Percentiles rank a stretch among this genome's conserved stretches.
Conservation (phyloP, 2,888 invertebrate genomes). For the Apantesis nais region DNA sequence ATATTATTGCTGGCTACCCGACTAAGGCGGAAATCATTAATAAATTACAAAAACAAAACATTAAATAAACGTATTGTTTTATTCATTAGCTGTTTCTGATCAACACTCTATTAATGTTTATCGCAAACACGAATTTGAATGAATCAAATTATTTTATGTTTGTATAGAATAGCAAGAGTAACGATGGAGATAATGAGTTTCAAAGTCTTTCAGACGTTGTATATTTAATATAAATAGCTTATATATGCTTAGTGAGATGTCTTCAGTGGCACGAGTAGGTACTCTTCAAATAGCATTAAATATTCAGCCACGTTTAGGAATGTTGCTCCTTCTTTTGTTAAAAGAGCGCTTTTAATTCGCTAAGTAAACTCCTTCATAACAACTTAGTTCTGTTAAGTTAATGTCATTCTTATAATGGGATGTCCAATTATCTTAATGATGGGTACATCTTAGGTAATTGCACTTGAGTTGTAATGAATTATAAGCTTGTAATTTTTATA, state of each 20-base stretch:
- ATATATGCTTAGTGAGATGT: slow-evolving; percentile 5
- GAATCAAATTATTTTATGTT: neutral
- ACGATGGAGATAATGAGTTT: slow-evolving; percentile 3
- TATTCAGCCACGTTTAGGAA: slow-evolving; percentile 28
- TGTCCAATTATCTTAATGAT: slow-evolving; percentile 21
- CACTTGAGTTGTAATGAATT: slow-evolving; percentile 11
- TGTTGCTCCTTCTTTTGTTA: slow-evolving; percentile 21
- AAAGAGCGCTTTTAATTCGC: slow-evolving; percentile 24
- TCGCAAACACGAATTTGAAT: neutral
- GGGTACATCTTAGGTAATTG: slow-evolving; percentile 14
- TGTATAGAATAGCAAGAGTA: neutral
- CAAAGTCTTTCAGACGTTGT: neutral
- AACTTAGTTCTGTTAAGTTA: slow-evolving; percentile 19
- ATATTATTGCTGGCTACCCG: neutral
- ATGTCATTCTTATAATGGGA: slow-evolving; percentile 22
- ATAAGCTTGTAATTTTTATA: slow-evolving; percentile 12
- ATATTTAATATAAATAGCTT: slow-evolving; percentile 9
- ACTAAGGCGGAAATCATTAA: neutral
- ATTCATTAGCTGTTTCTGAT: neutral
- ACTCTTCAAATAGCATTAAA: slow-evolving; percentile 35
- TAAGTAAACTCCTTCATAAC: slow-evolving; percentile 21
- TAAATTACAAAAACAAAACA: neutral
- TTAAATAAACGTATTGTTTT: neutral
- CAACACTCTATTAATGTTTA: neutral
- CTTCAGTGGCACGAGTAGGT: slow-evolving; percentile 7